Base-by-base conservation (phyloP, 2,888 invertebrate species). In the Patella depressa region DNA sequence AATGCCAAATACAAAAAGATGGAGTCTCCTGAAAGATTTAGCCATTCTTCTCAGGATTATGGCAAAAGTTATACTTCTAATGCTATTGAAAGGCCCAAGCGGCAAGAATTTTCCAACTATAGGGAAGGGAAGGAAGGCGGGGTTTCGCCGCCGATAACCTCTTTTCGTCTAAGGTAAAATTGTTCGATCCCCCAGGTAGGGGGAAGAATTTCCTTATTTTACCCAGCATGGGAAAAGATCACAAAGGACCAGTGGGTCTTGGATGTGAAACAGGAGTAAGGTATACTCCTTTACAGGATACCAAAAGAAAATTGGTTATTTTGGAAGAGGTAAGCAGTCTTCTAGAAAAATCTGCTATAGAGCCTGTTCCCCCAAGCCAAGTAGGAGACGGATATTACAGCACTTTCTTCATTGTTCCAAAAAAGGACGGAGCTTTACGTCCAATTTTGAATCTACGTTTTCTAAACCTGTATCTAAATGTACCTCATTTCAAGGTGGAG, bases 401-500 rank as follows among this genome's bases (percentile, higher is more conserved):
- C 72, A 72, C 65, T 19, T 53, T 78, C 34, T 75, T 75, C 45
- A 19, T 75, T 45, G 78, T 78, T 29, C 72, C 54, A n/a, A 75
- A 72, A 69, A 65, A 75, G 19, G 70, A 45, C 29, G 72, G 75
- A 15, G 78, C 69, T 15, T 54, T 53, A 14, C 65, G 70, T 29
- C 72, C 54, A 71, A 72, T 75, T 29, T 15, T 78, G 59, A 75
- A 75, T 72, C 53, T 78, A 15, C 71, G 53, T 72, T 53, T 29
- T 29, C 29, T 75, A 14, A 72, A 75, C 57, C 15, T 34, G 12
- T 69, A 53, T 45, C 53, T 72, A 17, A 15, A 69, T 4, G 54
- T 73, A 55, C 78, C 71, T 15, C 72, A 76, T 53, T 76, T 74
- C 76, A 76, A 76, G 69, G 77, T 79, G 79, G 76, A 79, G 12